Evolutionary conservation across 2,888 invertebrate genomes (phyloP), one percentile per base, ranked within the genome.

Genomic region (Ectemnius continuus): DNA sequence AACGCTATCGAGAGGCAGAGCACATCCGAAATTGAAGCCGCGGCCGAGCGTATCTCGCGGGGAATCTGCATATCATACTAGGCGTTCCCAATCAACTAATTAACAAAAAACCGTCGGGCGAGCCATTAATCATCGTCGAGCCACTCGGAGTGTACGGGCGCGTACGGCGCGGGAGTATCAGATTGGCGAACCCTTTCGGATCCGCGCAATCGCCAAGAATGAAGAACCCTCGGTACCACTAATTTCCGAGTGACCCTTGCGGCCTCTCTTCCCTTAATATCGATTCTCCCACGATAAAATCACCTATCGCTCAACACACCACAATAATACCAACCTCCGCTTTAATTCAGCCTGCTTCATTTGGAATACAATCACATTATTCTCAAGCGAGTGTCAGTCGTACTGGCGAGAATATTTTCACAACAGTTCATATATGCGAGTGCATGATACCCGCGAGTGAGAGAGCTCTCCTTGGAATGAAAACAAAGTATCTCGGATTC

Each of bases 21-120:
- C 36, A 11, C 79, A 76, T 73, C 71, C 79, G 85, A 82, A 85
- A 87, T 86, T 84, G 86, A 87, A 87, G 81, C 79, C 80, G 74
- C 83, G 83, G 82, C 76, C 73, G 76, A 74, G 62, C 78, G 79
- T 89, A 88, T 89, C 88, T 86, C 83, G 81, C 46, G 70, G 74
- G 81, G 87, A 90, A 90, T 90, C 89, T 90, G 90, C 90, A 89
- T 87, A 88, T 90, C 90, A 90, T 89, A 89, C 86, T 86, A 88
- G 89, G 90, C 88, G 89, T 89, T 88, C 87, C 89, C 90, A 89
- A 89, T 88, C 89, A 87, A 88, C 88, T 89, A 89, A 89, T 89
- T 89, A 89, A 89, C 88, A 88, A 89, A 89, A 88, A 89, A 88
- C 85, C 81, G 80, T 84, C 82, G 84, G 83, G 83, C 84, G 82